These are phyloP conservation scores for Furnarius figulus DNA, from an alignment of 2,113 vertebrate genomes.

Conservation along the genomic window DNA sequence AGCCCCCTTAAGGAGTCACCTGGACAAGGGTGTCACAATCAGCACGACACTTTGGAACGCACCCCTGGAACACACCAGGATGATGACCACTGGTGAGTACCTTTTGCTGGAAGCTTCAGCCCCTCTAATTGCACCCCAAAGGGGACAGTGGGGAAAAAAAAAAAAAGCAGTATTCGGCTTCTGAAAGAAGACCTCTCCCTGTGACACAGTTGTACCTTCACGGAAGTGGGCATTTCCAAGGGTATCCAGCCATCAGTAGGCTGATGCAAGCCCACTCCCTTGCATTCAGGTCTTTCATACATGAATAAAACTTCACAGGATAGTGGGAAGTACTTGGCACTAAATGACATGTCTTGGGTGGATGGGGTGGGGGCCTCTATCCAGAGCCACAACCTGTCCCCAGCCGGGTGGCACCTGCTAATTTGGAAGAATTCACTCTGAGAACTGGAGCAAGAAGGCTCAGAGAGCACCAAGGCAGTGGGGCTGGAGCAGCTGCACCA, in stretches of 20 bases:
- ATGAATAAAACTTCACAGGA: neutral
- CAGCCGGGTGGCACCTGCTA: neutral
- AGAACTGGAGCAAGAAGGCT: neutral
- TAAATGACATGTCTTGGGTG: neutral
- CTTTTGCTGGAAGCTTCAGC: neutral
- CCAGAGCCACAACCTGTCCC: neutral
- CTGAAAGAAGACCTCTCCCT: neutral
- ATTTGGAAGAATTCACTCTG: neutral
- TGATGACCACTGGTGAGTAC: constrained; percentile 56
- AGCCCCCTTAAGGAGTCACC: neutral
- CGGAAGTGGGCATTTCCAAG: neutral
- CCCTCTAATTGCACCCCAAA: neutral
- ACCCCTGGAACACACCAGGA: neutral
- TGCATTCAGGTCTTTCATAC: neutral
- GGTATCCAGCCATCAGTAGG: neutral
- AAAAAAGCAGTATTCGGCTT: neutral
- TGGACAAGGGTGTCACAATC: neutral
- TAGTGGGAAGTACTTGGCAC: neutral
- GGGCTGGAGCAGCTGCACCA: neutral
- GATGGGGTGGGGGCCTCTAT: neutral
- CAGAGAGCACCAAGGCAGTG: neutral
- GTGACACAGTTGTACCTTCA: neutral
- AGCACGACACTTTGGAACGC: neutral
- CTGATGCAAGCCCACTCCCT: neutral
- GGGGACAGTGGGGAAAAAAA: fast-evolving